Base-by-base conservation (phyloP, 2,888 invertebrate species). In the Ichneumon xanthorius region DNA sequence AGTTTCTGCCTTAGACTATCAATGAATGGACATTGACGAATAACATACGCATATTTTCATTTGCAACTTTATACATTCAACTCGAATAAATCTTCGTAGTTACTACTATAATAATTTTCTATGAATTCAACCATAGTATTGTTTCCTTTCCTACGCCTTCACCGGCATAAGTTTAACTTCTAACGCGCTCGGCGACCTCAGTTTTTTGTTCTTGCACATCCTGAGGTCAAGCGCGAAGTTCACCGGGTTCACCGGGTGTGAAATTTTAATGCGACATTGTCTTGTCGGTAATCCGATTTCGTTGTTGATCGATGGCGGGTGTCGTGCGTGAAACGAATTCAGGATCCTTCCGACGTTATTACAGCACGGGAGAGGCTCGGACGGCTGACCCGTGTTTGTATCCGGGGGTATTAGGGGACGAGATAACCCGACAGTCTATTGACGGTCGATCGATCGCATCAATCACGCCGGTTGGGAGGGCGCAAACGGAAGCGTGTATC, bases 381-480 rank as follows among this genome's bases (percentile, higher is more conserved):
- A n/a, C 16, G n/a, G 50, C 26, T 40, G 61, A 22, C 33, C 26
- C 65, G 45, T 33, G 33, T 75, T 80, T 78, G 73, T 77, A 63
- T 75, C 63, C 50, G 53, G 4, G n/a, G 22, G 37, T 82, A 85
- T 82, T 76, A 80, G 71, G 71, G 61, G 65, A 67, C 40, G 89
- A 83, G 91, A 92, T 92, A 91, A 91, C 91, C 90, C 91, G 89
- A 89, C 91, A 89, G 89, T 90, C 90, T 91, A 93, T 92, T 92
- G 93, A 91, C 92, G 61, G 90, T 90, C 91, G 91, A 93, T 92
- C 92, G 92, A 92, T 91, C 90, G 89, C 92, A 92, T 93, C 92
- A 92, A 93, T 93, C 93, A 93, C 91, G 87, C 86, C 72, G 58
- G 19, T 30, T 53, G 73, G 63, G 50, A 67, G 19, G 67, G 81